Conservation (phyloP, 2,888 invertebrate species). For the Eristalinus aeneus region DNA sequence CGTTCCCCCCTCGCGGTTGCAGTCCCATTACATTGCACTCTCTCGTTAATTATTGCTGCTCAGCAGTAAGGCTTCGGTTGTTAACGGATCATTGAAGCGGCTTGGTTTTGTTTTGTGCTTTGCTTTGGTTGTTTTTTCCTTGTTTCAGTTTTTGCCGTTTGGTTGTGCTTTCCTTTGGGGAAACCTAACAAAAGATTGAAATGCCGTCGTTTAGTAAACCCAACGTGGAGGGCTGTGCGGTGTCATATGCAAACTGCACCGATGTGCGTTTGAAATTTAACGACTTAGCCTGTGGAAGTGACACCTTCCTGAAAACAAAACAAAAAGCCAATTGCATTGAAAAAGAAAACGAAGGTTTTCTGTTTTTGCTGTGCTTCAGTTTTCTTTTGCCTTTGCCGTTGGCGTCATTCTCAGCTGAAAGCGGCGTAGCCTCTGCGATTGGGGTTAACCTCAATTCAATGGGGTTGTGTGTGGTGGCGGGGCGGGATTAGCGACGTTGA, state of each 20-base stretch:
- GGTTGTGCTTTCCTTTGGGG: constrained; percentile 11
- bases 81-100: constrained; percentile 67
- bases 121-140: constrained; percentile 11
- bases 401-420: constrained; percentile 1
- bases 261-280: constrained; percentile 59
- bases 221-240: background rate
- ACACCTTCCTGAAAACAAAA: constrained; percentile 44
- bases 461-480: constrained; percentile 33
- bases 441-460: constrained; percentile 64
- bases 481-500: constrained; percentile 38
- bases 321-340: background rate
- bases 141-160: background rate
- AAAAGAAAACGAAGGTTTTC: background rate
- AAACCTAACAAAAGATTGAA: constrained; percentile 50
- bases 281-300: constrained; percentile 57
- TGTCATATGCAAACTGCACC: constrained; percentile 24
- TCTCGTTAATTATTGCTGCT: constrained; percentile 59
- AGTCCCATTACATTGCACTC: constrained; percentile 35
- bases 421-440: constrained; percentile 56
- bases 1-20: constrained; percentile 16
- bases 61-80: constrained; percentile 60
- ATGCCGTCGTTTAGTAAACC: constrained; percentile 37
- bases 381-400: constrained; percentile 26
- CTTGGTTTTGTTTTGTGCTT: constrained; percentile 59
- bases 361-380: background rate